phyloP scores from a whole-genome alignment of 2,797 vertebrate genomes.

The Alcedo atthis region DNA sequence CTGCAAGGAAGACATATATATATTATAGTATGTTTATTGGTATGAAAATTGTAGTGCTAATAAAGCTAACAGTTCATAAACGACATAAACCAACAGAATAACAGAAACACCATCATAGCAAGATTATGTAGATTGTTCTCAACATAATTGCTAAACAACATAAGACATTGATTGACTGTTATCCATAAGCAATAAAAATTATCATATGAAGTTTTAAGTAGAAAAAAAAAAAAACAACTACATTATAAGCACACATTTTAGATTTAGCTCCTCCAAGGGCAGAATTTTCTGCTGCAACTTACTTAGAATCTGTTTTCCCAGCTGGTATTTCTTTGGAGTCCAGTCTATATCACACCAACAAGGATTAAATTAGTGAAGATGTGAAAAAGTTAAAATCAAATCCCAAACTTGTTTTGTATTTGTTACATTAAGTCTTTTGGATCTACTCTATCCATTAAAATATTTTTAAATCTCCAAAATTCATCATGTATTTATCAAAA shows the following conservation, averaged over 20 bases:
- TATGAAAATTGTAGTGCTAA: background rate
- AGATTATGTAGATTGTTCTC: slow-evolving; percentile 3
- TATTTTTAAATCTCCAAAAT: background rate
- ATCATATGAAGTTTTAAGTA: background rate
- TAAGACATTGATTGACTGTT: background rate
- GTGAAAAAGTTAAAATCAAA: background rate
- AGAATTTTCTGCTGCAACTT: background rate
- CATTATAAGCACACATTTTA: background rate
- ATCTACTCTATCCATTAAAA: background rate
- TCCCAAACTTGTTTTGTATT: background rate
- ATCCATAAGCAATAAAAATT: background rate
- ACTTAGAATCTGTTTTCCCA: background rate
- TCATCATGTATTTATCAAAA: background rate
- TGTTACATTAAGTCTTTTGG: background rate
- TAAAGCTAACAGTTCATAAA: background rate
- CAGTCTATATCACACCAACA: background rate
- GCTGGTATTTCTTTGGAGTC: background rate
- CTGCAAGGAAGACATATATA: background rate
- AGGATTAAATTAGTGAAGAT: background rate
- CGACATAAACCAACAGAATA: background rate
- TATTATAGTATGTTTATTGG: background rate
- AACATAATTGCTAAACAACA: background rate
- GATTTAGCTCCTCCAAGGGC: background rate
- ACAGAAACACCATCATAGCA: background rate
- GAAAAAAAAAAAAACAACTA: background rate